These are phyloP conservation scores for Ips nitidus DNA, from an alignment of 1,140 invertebrate genomes.

Conservation along the genomic window DNA sequence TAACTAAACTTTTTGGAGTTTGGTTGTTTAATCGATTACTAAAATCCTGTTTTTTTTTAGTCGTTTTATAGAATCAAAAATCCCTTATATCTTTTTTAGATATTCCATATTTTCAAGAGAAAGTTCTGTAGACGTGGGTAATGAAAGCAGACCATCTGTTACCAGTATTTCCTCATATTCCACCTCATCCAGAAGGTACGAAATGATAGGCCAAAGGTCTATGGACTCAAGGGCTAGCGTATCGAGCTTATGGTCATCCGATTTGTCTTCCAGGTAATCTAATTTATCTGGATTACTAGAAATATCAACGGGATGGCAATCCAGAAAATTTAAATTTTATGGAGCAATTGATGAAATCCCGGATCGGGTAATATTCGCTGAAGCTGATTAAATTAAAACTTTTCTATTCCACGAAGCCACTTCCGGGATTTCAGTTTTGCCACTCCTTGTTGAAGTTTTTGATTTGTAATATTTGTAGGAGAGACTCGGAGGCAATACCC, in stretches of 20 bases:
- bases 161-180: slow-evolving; percentile 51
- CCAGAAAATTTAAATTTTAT: neutral
- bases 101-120: slow-evolving; percentile 50
- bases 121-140: slow-evolving; percentile 50
- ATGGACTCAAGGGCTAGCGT: slow-evolving; percentile 51
- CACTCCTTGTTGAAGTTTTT: no score
- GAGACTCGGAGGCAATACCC: slow-evolving; percentile 51
- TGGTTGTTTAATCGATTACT: no score
- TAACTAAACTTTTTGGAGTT: no score
- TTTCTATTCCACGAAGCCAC: neutral
- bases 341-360: neutral
- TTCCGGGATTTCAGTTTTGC: no score
- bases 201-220: slow-evolving; percentile 52
- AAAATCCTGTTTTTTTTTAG: no score
- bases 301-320: no score
- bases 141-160: slow-evolving; percentile 49
- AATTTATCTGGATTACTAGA: neutral
- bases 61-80: no score
- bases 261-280: slow-evolving; percentile 40
- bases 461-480: slow-evolving; percentile 30
- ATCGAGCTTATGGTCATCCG: slow-evolving; percentile 50
- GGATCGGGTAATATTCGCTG: no score
- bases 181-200: slow-evolving; percentile 48
- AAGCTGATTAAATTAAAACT: neutral
- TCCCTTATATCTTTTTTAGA: slow-evolving; percentile 16